phyloP scores from a whole-genome alignment of 1,140 invertebrate species.

The Riptortus pedestris region DNA sequence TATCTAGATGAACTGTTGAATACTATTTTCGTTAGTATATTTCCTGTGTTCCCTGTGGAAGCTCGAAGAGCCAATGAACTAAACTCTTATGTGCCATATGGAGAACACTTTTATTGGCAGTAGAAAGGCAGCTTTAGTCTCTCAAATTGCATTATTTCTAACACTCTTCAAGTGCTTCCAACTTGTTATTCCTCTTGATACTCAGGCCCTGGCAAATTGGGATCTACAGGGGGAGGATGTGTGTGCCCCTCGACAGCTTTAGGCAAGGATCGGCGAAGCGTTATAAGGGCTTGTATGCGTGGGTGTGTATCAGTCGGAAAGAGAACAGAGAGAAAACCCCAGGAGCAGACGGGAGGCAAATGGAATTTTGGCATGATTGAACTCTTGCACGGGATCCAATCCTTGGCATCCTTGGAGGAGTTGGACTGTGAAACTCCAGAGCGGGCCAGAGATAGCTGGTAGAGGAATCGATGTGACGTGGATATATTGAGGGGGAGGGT shows the following conservation, averaged over 20 bases:
- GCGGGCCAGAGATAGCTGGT: neutral
- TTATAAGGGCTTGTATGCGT: neutral
- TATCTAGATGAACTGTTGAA: neutral
- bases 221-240: neutral
- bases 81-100: too few species aligned
- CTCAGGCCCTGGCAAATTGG: neutral
- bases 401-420: neutral
- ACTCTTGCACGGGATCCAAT: neutral
- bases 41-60: neutral
- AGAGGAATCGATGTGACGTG: conserved; percentile 11
- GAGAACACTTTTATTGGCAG: neutral
- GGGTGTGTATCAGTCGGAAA: neutral
- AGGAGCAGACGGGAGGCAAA: neutral
- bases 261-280: neutral
- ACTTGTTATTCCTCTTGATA: neutral
- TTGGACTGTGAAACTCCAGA: neutral
- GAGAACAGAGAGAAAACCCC: neutral
- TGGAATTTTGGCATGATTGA: neutral
- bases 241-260: neutral
- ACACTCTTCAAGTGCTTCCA: neutral
- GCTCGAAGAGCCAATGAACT: neutral
- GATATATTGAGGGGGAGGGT: conserved; percentile 13
- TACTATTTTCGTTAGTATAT: neutral
- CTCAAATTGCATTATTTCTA: neutral
- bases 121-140: neutral